These are phyloP conservation scores for Oophaga sylvatica DNA, from an alignment of 2,797 vertebrate genomes.

Conservation along the genomic window DNA sequence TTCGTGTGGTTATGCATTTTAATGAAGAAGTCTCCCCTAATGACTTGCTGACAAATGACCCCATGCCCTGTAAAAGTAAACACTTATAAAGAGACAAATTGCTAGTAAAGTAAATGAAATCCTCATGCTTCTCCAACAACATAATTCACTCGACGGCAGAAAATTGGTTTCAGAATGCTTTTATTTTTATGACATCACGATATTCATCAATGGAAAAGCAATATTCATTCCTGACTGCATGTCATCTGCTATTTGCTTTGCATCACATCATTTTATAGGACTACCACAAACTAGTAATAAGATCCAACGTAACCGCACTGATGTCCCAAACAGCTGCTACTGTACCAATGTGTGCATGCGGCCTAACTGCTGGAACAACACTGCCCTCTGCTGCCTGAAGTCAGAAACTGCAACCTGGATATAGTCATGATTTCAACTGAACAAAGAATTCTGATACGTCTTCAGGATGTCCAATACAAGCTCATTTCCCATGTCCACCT, in stretches of 20 bases:
- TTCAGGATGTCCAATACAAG: background rate
- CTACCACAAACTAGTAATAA: slow-evolving; percentile 47
- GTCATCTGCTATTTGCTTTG: slow-evolving; percentile 56
- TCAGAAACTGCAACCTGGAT: background rate
- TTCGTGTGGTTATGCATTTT: background rate
- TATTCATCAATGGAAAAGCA: slow-evolving; percentile 31
- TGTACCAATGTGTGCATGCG: background rate
- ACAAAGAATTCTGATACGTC: background rate
- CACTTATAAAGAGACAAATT: slow-evolving; percentile 42
- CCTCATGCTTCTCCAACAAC: slow-evolving; percentile 27
- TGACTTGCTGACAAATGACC: slow-evolving; percentile 4
- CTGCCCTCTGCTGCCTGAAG: slow-evolving; percentile 41
- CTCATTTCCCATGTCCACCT: background rate
- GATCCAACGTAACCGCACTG: slow-evolving; percentile 38
- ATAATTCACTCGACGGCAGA: slow-evolving; percentile 28
- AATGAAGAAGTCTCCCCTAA: background rate
- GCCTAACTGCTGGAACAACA: slow-evolving; percentile 23
- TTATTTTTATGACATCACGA: slow-evolving; percentile 48
- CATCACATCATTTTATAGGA: slow-evolving; percentile 54
- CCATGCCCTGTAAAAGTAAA: slow-evolving; percentile 12
- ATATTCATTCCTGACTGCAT: slow-evolving; percentile 51
- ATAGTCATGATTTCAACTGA: background rate
- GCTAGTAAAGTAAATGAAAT: slow-evolving; percentile 32
- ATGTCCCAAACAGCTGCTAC: slow-evolving; percentile 57
- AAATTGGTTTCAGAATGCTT: slow-evolving; percentile 11